Evolutionary conservation across 2,888 invertebrate species (phyloP).

Genomic region (Nephrotoma flavescens): DNA sequence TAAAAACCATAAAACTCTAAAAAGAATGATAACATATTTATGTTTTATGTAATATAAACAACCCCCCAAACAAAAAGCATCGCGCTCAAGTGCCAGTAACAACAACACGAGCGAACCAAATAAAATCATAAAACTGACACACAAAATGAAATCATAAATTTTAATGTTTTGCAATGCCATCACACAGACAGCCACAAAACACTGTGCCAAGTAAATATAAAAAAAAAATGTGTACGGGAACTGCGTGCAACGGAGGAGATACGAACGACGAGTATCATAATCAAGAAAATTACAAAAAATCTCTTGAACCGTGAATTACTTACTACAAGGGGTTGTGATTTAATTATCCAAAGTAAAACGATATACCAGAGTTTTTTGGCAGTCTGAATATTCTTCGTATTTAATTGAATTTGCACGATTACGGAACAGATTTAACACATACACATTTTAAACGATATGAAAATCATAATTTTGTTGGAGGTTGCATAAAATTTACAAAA

Average conservation of each 20-base stretch:
- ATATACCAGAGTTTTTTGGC: neutral
- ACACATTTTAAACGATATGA: neutral
- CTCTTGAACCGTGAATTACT: neutral
- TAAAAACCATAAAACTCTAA: neutral
- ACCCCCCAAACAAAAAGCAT: neutral
- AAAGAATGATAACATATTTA: neutral
- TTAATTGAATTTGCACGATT: neutral
- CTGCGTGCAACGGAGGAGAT: neutral
- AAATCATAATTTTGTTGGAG: neutral
- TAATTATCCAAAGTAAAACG: neutral
- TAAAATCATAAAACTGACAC: neutral
- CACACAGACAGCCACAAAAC: neutral
- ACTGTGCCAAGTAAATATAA: neutral
- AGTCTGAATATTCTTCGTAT: neutral
- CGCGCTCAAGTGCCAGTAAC: neutral
- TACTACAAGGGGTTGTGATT: neutral
- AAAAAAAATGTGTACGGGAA: neutral
- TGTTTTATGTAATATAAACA: neutral
- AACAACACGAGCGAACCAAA: neutral
- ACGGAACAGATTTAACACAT: neutral
- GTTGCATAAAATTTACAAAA: neutral
- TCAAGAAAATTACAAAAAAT: neutral
- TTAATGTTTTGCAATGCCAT: neutral
- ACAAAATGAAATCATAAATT: neutral
- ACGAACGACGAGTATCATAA: neutral